A percentile compares a stretch with the other conserved stretches of the same genome.
These are phyloP conservation scores for Micrasema longulum DNA, from an alignment of 1,140 invertebrate species.

Conservation along the genomic window DNA sequence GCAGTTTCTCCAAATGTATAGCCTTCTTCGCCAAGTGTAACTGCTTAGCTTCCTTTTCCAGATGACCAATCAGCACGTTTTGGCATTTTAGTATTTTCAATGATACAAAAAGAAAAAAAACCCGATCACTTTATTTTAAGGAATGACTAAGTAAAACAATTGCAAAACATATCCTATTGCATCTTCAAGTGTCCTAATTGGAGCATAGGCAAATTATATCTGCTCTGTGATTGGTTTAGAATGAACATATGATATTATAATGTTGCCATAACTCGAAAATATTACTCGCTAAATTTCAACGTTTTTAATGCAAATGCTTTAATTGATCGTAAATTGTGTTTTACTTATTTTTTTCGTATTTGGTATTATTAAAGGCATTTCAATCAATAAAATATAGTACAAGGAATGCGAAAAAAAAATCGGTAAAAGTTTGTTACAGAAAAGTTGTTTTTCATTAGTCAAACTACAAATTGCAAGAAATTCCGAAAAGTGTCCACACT, in stretches of 20 bases:
- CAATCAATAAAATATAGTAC: too few relatives aligned
- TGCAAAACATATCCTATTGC: background rate
- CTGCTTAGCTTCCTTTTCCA: background rate
- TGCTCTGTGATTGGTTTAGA: background rate
- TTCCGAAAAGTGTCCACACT: background rate
- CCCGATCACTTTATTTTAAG: conserved; percentile 1
- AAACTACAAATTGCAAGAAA: too few relatives aligned
- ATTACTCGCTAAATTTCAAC: too few relatives aligned
- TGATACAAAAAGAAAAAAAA: background rate
- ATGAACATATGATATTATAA: background rate
- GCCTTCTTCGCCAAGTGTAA: background rate
- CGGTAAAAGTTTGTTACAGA: too few relatives aligned
- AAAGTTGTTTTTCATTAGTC: too few relatives aligned
- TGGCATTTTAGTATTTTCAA: background rate
- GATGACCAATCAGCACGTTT: too few relatives aligned
- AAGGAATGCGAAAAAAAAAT: too few relatives aligned
- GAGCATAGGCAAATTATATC: background rate
- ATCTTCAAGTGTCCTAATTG: background rate
- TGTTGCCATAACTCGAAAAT: background rate
- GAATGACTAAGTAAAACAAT: background rate
- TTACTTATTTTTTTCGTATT: too few relatives aligned
- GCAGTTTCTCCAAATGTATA: background rate
- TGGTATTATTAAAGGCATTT: too few relatives aligned
- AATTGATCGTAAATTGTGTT: too few relatives aligned
- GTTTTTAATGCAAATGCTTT: too few relatives aligned